Evolutionary conservation across 2,113 vertebrate genomes (phyloP), one percentile per base, ranked within the genome.

Genomic region (Rhodinocichla rosea): DNA sequence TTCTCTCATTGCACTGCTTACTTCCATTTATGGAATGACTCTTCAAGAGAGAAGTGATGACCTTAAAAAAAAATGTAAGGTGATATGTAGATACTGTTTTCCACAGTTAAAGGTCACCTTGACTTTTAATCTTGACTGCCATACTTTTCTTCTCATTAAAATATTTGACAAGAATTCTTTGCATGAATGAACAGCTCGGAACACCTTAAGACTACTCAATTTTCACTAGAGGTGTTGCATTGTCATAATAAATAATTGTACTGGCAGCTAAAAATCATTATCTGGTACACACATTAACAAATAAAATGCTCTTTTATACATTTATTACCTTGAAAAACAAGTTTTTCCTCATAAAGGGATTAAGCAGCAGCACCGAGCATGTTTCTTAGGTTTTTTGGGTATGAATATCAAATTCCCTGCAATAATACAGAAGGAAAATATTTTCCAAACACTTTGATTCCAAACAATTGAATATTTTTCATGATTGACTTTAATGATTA

Each of bases 161-260:
- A 98, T 97, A 98, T 97, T 97, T 98, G 98, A 98, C 97, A 98
- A 98, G 97, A 95, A 94, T 97, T 98, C 97, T 97, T 95, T 97
- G 97, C 98, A 97, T 96, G 97, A 95, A 90, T 96, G 97, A 98
- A 64, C 96, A 96, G 81, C 90, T 73, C 77, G 77, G 81, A 96
- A 95, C 95, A 92, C 92, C 96, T 97, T 90, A 93, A 93, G 83
- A 92, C 95, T 94, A 81, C 50, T 68, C 78, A 55, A 30, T 89
- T 96, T 97, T 96, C 90, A 52, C 90, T 90, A 44, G 92, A 95
- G 94, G 86, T 64, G 82, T 77, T 91, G 57, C 49, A 27, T 53
- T 96, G 90, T 96, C 94, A 40, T 69, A 53, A 89, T 88, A 94
- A 97, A 96, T 96, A 96, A 97, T 88, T 19, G 4, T 92, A 50